A percentile compares a stretch with the other conserved stretches of the same genome.
Conservation (phyloP, 64 coral and sea anemone species). For the Actinia tenebrosa region DNA sequence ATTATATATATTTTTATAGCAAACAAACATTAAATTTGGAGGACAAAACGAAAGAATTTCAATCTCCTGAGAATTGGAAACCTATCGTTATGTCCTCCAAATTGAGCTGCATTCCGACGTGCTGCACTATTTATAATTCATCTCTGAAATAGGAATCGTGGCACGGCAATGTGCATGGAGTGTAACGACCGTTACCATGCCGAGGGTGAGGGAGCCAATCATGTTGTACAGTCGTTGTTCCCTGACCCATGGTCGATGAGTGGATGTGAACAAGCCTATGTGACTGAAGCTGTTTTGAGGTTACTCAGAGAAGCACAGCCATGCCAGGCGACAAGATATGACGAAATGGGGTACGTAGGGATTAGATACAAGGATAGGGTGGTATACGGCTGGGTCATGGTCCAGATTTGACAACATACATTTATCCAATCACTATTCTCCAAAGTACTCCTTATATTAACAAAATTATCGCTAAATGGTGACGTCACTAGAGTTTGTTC, state of each 20-base stretch:
- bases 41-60: too few relatives aligned
- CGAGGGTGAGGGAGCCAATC: constrained; percentile 48
- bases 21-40: too few relatives aligned
- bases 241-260: constrained; percentile 83
- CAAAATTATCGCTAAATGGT: too few relatives aligned
- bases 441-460: too few relatives aligned
- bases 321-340: constrained; percentile 62
- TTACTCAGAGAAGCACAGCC: constrained; percentile 85
- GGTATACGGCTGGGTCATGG: too few relatives aligned
- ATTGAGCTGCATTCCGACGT: too few relatives aligned
- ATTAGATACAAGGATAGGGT: not conserved
- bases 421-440: too few relatives aligned
- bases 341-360: constrained; percentile 73
- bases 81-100: too few relatives aligned
- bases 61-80: too few relatives aligned
- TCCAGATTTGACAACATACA: too few relatives aligned
- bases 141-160: not conserved
- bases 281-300: constrained; percentile 72
- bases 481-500: too few relatives aligned
- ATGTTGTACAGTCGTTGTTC: constrained; percentile 81
- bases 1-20: too few relatives aligned
- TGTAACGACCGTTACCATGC: constrained; percentile 67
- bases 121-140: not conserved
- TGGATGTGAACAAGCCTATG: constrained; percentile 69
- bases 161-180: constrained; percentile 69